These are phyloP conservation scores for Anas capensis DNA, from an alignment of 2,797 vertebrate species.

Conservation along the genomic window DNA sequence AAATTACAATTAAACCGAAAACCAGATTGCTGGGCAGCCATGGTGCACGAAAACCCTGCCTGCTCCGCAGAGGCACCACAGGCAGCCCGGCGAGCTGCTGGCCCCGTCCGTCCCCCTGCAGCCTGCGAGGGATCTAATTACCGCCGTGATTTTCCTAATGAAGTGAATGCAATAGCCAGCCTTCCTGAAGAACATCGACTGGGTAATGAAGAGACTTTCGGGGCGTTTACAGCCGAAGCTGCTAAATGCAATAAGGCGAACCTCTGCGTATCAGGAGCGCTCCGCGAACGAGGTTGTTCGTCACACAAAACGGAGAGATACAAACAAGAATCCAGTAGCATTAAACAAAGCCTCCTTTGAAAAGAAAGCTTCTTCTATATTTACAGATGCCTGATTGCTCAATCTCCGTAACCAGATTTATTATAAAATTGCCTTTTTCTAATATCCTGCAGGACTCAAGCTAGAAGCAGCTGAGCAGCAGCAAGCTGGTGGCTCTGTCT, in stretches of 20 bases:
- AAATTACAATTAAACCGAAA: not conserved
- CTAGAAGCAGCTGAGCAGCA: not conserved
- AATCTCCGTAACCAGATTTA: not conserved
- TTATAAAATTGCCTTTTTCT: not conserved
- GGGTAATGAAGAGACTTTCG: not conserved
- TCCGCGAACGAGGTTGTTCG: not conserved
- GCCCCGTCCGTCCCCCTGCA: not conserved
- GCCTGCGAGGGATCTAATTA: not conserved
- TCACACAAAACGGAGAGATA: not conserved
- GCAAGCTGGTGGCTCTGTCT: not conserved
- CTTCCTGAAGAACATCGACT: not conserved
- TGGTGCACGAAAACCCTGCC: fast-evolving
- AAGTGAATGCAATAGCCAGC: conserved; percentile 13
- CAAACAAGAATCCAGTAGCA: not conserved
- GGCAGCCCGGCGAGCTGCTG: not conserved
- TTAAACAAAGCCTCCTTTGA: conserved; percentile 5
- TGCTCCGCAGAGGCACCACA: not conserved
- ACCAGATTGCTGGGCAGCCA: fast-evolving
- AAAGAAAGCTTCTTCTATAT: not conserved
- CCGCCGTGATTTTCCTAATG: not conserved
- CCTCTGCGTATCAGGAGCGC: not conserved
- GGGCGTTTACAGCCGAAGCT: not conserved
- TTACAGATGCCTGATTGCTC: not conserved
- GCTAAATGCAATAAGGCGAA: not conserved
- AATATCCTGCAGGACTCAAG: not conserved